Conservation (phyloP, 2,113 vertebrate species). For the Myotis brandtii region DNA sequence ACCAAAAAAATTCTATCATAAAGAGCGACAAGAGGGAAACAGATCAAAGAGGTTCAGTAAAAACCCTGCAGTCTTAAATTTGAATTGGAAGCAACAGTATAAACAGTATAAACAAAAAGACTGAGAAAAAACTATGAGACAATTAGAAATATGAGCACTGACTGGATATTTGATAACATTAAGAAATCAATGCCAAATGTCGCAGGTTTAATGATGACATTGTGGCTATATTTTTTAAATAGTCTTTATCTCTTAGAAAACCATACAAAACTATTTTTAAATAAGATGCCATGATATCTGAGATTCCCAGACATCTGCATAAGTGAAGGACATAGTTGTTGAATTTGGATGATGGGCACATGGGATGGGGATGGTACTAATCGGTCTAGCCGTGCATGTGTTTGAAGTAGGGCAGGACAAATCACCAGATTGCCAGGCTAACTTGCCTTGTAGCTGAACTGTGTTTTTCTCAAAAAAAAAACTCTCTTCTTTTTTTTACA, state of each 20-base stretch:
- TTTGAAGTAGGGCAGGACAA: not conserved
- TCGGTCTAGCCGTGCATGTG: not conserved
- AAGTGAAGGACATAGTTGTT: not conserved
- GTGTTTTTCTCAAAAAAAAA: not conserved
- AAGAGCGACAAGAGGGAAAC: not conserved
- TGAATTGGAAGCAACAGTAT: not conserved
- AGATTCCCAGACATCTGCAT: not conserved
- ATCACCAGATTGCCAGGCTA: not conserved
- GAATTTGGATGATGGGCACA: not conserved
- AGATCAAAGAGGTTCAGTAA: not conserved
- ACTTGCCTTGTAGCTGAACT: not conserved
- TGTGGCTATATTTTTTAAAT: not conserved
- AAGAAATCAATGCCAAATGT: not conserved
- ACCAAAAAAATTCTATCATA: not conserved
- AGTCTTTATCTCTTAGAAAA: slow-evolving; percentile 37
- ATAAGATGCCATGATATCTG: not conserved
- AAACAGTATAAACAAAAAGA: not conserved
- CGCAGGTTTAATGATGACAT: not conserved
- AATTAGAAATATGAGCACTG: not conserved
- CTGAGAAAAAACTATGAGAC: not conserved
- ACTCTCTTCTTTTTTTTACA: not conserved
- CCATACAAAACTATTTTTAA: not conserved
- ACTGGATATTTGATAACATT: not conserved
- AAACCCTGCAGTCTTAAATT: not conserved
- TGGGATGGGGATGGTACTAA: not conserved